Conservation (phyloP, 2,797 vertebrate genomes). For the Podargus strigoides region DNA sequence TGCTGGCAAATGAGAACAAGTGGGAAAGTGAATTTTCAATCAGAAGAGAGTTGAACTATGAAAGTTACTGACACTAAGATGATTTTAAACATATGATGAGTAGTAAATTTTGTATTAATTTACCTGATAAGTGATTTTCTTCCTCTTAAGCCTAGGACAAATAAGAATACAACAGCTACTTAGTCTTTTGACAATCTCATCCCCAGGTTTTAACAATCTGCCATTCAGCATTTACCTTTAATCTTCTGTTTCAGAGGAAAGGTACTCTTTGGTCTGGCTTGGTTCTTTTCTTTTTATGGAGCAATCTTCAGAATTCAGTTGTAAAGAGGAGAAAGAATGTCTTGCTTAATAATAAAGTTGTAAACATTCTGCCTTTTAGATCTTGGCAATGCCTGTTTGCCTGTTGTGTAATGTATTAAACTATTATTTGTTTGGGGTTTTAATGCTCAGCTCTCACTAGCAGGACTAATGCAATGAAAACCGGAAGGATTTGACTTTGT, state of each 20-base stretch:
- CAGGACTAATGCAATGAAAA: background rate
- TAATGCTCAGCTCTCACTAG: background rate
- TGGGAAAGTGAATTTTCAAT: background rate
- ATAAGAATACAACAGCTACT: background rate
- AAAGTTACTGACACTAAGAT: background rate
- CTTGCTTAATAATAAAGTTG: background rate
- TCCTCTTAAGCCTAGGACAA: background rate
- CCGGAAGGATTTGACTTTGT: background rate
- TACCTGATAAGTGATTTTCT: background rate
- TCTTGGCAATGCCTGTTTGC: background rate
- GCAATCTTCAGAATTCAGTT: background rate
- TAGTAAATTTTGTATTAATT: background rate
- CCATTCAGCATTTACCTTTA: background rate
- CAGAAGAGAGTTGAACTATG: background rate
- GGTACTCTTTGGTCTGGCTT: background rate
- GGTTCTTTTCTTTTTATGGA: background rate
- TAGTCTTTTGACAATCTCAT: background rate
- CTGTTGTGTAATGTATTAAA: background rate
- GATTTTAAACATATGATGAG: background rate
- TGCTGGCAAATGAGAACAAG: background rate
- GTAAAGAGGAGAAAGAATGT: background rate
- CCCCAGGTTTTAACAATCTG: background rate
- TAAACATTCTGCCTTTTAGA: background rate
- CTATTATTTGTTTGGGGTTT: slow-evolving; percentile 6
- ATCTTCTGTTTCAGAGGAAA: background rate